phyloP scores from a whole-genome alignment of 92 coral and sea anemone species.

The Epizoanthus rinbou region DNA sequence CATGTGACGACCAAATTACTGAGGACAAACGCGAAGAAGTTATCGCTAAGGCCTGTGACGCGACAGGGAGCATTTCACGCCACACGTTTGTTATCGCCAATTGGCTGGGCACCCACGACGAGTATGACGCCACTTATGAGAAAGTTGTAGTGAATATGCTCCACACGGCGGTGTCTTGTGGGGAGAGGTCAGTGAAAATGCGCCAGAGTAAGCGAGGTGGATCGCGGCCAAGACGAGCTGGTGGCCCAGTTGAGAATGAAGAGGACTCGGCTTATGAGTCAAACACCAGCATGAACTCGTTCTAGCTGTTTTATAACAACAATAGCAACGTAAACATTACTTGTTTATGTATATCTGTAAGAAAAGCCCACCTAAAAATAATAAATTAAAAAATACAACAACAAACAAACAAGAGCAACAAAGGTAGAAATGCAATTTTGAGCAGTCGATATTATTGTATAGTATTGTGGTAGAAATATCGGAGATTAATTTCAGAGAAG shows the following conservation, averaged over 20 bases:
- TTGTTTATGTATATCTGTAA: too few species aligned
- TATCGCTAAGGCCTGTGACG: conserved; percentile 57
- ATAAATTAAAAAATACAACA: too few species aligned
- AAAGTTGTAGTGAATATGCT: conserved; percentile 57
- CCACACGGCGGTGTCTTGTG: conserved; percentile 69
- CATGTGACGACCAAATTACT: conserved; percentile 58
- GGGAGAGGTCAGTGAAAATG: conserved; percentile 70
- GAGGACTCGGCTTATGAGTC: background rate
- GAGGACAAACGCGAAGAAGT: conserved; percentile 28
- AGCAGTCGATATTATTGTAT: too few species aligned
- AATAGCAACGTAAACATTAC: too few species aligned
- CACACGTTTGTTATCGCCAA: conserved; percentile 66
- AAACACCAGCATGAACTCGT: background rate
- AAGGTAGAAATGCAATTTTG: too few species aligned
- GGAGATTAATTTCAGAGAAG: too few species aligned
- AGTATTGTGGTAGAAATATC: too few species aligned
- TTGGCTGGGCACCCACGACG: conserved; percentile 54
- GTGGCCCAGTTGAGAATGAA: background rate
- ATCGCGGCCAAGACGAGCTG: background rate
- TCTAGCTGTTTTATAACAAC: background rate
- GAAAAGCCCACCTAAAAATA: too few species aligned
- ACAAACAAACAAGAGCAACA: too few species aligned
- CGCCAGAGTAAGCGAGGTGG: conserved; percentile 54
- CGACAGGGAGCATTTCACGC: conserved; percentile 52
- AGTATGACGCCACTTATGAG: conserved; percentile 51